These are phyloP conservation scores for Pedionomus torquatus DNA, from an alignment of 2,113 vertebrate species.

Conservation along the genomic window DNA sequence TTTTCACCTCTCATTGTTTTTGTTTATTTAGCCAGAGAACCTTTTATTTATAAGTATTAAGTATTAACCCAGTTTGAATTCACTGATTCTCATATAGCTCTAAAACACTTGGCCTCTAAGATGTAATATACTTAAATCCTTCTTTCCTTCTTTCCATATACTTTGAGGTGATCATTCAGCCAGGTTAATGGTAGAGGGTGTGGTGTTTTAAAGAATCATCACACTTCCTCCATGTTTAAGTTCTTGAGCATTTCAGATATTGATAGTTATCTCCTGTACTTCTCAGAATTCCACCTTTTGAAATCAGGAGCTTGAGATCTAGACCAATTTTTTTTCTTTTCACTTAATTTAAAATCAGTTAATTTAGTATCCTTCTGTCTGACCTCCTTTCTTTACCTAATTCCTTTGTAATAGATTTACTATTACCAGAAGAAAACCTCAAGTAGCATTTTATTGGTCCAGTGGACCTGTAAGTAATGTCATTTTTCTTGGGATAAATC, in stretches of 20 bases:
- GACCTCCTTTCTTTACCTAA: neutral
- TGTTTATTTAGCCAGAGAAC: neutral
- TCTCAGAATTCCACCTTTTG: neutral
- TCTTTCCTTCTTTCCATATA: neutral
- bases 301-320: neutral
- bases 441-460: neutral
- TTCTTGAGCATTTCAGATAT: neutral
- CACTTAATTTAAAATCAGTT: neutral
- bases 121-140: neutral
- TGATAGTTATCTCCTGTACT: neutral
- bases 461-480: neutral
- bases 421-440: neutral
- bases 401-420: neutral
- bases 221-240: neutral
- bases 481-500: neutral
- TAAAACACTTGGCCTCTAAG: neutral
- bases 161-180: neutral
- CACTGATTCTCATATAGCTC: neutral
- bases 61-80: neutral
- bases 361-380: neutral
- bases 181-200: fast-evolving
- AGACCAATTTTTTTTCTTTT: neutral
- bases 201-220: neutral
- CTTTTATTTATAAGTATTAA: neutral
- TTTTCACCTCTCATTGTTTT: neutral